Conservation (phyloP, 2,797 vertebrate species). For the Tenualosa thibaudeaui region DNA sequence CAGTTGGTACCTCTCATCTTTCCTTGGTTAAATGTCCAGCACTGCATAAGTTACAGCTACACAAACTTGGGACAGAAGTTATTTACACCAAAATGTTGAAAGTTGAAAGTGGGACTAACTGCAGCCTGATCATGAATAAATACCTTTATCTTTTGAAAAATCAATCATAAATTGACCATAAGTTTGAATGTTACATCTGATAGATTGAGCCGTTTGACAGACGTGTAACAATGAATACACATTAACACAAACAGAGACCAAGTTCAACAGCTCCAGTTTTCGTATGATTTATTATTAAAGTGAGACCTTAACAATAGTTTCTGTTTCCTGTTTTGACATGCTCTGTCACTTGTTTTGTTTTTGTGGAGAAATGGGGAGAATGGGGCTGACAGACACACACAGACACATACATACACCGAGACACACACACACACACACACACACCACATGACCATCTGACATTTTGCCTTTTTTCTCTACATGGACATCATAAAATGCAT, state of each 20-base stretch:
- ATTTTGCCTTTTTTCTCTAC: conserved; percentile 29
- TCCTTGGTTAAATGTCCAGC: not conserved
- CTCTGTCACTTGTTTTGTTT: conserved; percentile 15
- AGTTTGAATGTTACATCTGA: not conserved
- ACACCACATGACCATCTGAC: conserved; percentile 44
- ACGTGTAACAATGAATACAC: not conserved
- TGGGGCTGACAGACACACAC: conserved; percentile 27
- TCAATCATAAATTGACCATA: not conserved
- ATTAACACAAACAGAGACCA: conserved; percentile 15
- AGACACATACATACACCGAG: not conserved
- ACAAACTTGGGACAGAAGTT: not conserved
- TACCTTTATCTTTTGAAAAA: not conserved
- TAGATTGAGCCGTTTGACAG: not conserved
- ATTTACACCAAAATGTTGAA: not conserved
- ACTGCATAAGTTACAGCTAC: not conserved
- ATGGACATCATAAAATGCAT: conserved; percentile 29
- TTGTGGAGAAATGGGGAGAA: not conserved
- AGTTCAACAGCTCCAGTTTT: conserved; percentile 32
- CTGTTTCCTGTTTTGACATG: conserved; percentile 39
- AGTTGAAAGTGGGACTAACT: not conserved
- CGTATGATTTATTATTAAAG: conserved; percentile 60
- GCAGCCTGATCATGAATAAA: not conserved
- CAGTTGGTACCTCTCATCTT: not conserved
- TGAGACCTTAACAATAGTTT: conserved; percentile 54
- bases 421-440: conserved; percentile 12